Percentiles rank a stretch among this genome's conserved stretches.
Conservation (phyloP, 1,140 invertebrate genomes). For the Anastrepha obliqua region DNA sequence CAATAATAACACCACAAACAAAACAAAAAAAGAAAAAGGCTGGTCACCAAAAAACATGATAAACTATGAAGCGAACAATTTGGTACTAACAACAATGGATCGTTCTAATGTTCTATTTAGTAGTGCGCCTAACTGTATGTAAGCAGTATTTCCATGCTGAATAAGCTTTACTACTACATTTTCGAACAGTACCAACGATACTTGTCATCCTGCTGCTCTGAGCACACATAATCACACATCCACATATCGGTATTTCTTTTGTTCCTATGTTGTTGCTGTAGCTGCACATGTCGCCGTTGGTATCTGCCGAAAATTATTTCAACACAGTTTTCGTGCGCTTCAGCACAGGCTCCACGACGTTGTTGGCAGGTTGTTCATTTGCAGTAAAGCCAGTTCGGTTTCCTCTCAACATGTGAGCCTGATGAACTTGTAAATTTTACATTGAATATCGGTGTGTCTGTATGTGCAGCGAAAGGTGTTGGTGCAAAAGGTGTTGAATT, state of each 20-base stretch:
- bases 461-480: not conserved
- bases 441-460: not conserved
- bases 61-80: not conserved
- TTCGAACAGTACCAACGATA: too few relatives aligned
- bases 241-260: not conserved
- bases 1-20: too few relatives aligned
- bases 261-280: not conserved
- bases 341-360: not conserved
- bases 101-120: not conserved
- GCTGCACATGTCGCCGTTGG: not conserved
- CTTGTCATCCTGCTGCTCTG: too few relatives aligned
- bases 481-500: not conserved
- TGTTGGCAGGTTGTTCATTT: not conserved
- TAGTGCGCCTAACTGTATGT: too few relatives aligned
- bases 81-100: conserved; percentile 4
- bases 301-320: conserved; percentile 34
- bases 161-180: not conserved
- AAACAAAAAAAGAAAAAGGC: too few relatives aligned
- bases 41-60: not conserved
- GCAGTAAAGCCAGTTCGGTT: not conserved
- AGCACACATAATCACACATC: not conserved
- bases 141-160: too few relatives aligned
- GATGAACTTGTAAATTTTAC: conserved; percentile 16
- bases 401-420: not conserved
- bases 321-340: not conserved